Evolutionary conservation across 2,888 invertebrate genomes (phyloP).

Genomic region (Cheilosia vulpina): DNA sequence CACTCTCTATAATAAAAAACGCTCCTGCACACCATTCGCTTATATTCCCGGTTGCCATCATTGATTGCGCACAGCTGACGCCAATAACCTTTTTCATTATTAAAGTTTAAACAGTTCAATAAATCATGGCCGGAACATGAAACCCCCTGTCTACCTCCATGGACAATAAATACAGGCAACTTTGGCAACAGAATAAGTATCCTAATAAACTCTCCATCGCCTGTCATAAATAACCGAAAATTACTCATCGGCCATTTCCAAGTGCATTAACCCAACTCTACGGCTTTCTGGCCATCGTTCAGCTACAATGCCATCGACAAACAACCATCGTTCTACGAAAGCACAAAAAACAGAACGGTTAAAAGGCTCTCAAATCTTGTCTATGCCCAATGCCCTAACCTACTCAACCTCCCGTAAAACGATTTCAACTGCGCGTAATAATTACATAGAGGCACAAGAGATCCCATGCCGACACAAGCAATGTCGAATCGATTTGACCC

Average conservation of each 20-base stretch:
- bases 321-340: neutral
- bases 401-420: neutral
- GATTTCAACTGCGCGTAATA: conserved; percentile 11
- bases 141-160: neutral
- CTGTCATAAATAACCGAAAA: conserved; percentile 54
- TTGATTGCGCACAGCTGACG: conserved; percentile 22
- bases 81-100: conserved; percentile 22
- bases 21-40: no score
- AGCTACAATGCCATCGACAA: conserved; percentile 7
- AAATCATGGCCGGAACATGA: neutral
- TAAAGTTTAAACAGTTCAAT: conserved; percentile 44
- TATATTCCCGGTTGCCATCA: neutral
- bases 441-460: conserved; percentile 23
- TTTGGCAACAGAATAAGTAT: conserved; percentile 36
- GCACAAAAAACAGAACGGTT: neutral
- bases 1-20: no score
- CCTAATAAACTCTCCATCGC: conserved; percentile 44
- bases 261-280: conserved; percentile 60
- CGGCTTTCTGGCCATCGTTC: conserved; percentile 19
- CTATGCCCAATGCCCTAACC: neutral
- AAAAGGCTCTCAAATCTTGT: neutral
- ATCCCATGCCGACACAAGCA: conserved; percentile 17
- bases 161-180: conserved; percentile 16
- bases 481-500: conserved; percentile 32
- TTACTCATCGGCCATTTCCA: conserved; percentile 14